Conservation (phyloP, 2,113 vertebrate genomes). For the Trochalopteron elliotii region DNA sequence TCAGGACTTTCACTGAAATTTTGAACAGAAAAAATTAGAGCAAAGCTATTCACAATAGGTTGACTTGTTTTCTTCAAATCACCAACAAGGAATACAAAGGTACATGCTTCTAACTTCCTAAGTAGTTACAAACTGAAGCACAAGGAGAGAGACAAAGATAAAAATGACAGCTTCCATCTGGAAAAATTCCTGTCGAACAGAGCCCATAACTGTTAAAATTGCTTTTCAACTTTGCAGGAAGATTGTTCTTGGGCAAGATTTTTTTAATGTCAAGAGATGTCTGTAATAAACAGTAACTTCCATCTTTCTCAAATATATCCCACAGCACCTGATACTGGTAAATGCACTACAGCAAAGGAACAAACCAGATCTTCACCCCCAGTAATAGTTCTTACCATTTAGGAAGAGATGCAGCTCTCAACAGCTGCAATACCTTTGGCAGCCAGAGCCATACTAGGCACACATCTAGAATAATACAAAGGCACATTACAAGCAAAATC, state of each 20-base stretch:
- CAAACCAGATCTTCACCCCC: background rate
- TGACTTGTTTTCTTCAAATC: background rate
- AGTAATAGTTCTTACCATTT: background rate
- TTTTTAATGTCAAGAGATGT: background rate
- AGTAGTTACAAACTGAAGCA: background rate
- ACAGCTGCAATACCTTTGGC: background rate
- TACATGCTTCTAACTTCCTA: background rate
- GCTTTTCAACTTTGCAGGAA: background rate
- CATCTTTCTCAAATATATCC: background rate
- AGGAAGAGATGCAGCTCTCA: background rate
- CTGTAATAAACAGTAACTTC: background rate
- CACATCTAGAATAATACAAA: background rate
- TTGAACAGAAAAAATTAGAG: background rate
- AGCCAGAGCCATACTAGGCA: background rate
- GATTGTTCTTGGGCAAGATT: background rate
- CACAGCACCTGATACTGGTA: background rate
- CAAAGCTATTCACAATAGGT: background rate
- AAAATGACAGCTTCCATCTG: background rate
- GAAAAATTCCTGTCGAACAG: background rate
- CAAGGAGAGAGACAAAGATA: background rate
- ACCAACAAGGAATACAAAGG: background rate
- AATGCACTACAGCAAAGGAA: background rate
- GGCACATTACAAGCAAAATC: background rate
- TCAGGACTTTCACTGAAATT: background rate
- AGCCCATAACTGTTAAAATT: background rate